Base-by-base conservation (phyloP, 2,113 vertebrate genomes). In the Mesocricetus auratus region DNA sequence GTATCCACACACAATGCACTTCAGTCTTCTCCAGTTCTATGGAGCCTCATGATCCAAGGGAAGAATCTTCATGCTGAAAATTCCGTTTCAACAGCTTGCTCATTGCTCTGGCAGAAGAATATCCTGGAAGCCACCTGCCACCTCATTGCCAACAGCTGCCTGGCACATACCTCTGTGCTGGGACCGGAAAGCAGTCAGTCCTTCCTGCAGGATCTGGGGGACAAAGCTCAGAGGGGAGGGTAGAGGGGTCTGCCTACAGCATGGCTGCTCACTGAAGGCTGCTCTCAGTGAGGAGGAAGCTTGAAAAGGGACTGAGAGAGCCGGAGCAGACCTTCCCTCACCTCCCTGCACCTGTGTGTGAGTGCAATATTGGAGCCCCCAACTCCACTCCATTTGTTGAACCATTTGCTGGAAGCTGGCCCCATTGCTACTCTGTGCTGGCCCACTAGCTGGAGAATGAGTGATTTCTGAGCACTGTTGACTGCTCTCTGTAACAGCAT, bases 181-280 rank as follows among this genome's bases (percentile, higher is more conserved):
- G 39, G 47, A 2, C n/a, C 3, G 1, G 39, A 56, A 5, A 9
- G 64, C 64, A 66, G 42, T 19, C 3, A 1, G 8, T 29, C n/a
- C 58, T 50, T 21, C 71, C 56, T 31, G 71, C 17, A 13, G 39
- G 33, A 39, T 62, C n/a, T 3, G 42, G 50, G 45, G 58, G 21
- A 36, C 8, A 0, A 11, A 36, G 36, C 81, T 15, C 26, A 47
- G 82, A 68, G 85, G 64, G 42, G 64, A 87, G 11, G 10, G 0
- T 0, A 5, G 16, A 1, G 68, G 0, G 17, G 47, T 13, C 0
- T 5, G 58, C 45, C 45, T 45, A n/a, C 60, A 13, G 21, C 42
- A 64, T 33, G 42, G 50, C 22, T 15, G 17, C 74, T 82, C 29
- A 1, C 21, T 6, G 24, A 45, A 13, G 10, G 2, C 2, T 42